A percentile compares a stretch with the other conserved stretches of the same genome.
These are phyloP conservation scores for Heliconius hewitsoni DNA, from an alignment of 1,140 invertebrate genomes.

Conservation along the genomic window DNA sequence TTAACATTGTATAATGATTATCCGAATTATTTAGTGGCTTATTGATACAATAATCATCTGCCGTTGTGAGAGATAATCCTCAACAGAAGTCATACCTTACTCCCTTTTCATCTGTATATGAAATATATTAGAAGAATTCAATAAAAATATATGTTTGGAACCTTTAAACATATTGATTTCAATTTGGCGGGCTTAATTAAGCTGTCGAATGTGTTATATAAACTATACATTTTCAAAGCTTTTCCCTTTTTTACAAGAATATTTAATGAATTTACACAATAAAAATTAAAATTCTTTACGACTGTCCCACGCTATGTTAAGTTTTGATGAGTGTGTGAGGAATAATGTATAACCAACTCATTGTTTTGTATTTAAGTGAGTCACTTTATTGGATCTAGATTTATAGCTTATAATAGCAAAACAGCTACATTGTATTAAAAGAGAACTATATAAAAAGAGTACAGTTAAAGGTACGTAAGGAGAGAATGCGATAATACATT, in stretches of 20 bases:
- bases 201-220: not conserved
- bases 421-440: not conserved
- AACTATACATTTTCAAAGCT: not conserved
- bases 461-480: too few relatives aligned
- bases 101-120: not conserved
- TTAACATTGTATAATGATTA: too few relatives aligned
- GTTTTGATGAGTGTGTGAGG: slow-evolving; percentile 2
- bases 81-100: too few relatives aligned
- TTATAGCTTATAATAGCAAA: not conserved
- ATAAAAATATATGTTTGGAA: too few relatives aligned
- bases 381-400: slow-evolving; percentile 1
- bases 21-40: too few relatives aligned
- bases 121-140: too few relatives aligned
- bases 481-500: too few relatives aligned
- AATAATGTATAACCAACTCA: not conserved
- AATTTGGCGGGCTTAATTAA: not conserved
- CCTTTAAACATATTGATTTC: not conserved
- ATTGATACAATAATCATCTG: too few relatives aligned
- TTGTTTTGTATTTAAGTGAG: not conserved
- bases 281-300: not conserved
- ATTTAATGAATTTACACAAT: not conserved
- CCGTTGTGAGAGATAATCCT: too few relatives aligned
- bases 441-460: not conserved
- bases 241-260: slow-evolving; percentile 1
- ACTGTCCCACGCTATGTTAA: not conserved